These are phyloP conservation scores for Nemoura dubitans DNA, from an alignment of 2,888 invertebrate genomes.

Conservation along the genomic window DNA sequence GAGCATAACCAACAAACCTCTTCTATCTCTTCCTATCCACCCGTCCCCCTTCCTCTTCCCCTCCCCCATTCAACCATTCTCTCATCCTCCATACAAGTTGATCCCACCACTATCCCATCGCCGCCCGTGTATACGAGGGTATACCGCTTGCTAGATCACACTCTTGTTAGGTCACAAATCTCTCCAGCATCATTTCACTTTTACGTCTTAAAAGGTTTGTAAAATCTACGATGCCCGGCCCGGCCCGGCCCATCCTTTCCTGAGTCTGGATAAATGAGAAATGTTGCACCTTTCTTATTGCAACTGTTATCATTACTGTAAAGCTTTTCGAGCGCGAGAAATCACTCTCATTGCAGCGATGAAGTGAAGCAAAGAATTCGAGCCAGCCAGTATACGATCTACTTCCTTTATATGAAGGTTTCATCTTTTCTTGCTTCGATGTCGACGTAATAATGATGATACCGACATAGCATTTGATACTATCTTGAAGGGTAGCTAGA, in stretches of 20 bases:
- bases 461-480: neutral
- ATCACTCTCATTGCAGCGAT: neutral
- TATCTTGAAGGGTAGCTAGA: neutral
- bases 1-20: constrained; percentile 28
- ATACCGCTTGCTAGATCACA: constrained; percentile 23
- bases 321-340: neutral
- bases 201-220: constrained; percentile 26
- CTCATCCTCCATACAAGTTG: neutral
- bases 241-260: too few relatives aligned
- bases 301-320: constrained; percentile 28
- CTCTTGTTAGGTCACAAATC: constrained; percentile 41
- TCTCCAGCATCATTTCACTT: constrained; percentile 34
- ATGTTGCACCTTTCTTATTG: constrained; percentile 30
- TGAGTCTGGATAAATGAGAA: neutral
- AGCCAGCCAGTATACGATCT: neutral
- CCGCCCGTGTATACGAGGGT: neutral
- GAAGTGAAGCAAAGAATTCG: neutral
- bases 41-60: constrained; percentile 21
- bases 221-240: too few relatives aligned
- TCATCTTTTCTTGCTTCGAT: neutral
- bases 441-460: neutral
- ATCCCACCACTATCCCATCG: neutral
- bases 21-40: constrained; percentile 33
- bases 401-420: neutral
- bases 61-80: neutral